These are phyloP conservation scores for Phaetusa simplex DNA, from an alignment of 2,113 vertebrate genomes.

Conservation along the genomic window DNA sequence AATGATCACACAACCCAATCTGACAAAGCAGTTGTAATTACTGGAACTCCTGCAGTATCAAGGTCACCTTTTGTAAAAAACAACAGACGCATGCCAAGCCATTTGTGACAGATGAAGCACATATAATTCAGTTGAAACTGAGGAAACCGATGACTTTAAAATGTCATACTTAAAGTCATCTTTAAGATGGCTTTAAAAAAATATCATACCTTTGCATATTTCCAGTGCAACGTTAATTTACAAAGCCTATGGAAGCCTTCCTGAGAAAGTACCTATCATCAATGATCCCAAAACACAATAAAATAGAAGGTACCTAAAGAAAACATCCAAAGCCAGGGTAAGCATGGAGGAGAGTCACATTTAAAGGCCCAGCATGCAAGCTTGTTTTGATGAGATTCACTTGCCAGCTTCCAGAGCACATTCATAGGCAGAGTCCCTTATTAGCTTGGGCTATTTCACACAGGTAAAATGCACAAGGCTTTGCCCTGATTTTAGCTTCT, in stretches of 20 bases:
- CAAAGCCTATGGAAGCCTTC: background rate
- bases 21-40: background rate
- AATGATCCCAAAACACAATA: background rate
- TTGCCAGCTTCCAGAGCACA: background rate
- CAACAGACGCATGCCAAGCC: background rate
- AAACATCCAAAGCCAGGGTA: background rate
- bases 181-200: background rate
- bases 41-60: background rate
- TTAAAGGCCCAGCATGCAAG: background rate
- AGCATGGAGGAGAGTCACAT: background rate
- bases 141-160: background rate
- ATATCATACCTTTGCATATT: background rate
- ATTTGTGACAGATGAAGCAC: background rate
- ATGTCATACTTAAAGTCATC: no score
- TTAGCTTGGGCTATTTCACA: background rate
- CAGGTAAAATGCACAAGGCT: background rate
- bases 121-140: background rate
- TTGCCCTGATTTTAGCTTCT: background rate
- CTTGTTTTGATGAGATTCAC: background rate
- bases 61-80: background rate
- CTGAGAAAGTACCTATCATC: background rate
- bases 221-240: background rate
- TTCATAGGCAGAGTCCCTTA: background rate
- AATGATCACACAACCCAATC: background rate
- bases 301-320: background rate